A percentile compares a stretch with the other conserved stretches of the same genome.
These are phyloP conservation scores for Trinectes maculatus DNA, from an alignment of 2,113 vertebrate species.

Conservation along the genomic window DNA sequence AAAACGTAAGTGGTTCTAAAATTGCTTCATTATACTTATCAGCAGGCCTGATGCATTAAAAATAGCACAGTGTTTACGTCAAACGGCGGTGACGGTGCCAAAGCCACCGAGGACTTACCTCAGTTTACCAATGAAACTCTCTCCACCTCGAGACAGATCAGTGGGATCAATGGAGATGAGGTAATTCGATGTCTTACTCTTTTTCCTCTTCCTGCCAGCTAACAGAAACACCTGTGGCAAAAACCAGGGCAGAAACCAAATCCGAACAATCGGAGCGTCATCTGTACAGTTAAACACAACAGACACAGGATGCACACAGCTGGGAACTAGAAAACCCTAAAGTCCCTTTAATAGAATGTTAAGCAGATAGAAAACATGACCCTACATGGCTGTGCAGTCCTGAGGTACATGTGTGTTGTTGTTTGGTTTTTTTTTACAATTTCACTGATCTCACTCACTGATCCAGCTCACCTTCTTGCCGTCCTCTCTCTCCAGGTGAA, in stretches of 20 bases:
- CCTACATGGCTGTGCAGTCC: too few relatives aligned
- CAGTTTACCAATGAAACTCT: constrained; percentile 98
- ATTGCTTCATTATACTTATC: too few relatives aligned
- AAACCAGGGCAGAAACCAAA: constrained; percentile 13
- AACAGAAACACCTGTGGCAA: constrained; percentile 91
- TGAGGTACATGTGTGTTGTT: too few relatives aligned
- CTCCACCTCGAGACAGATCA: constrained; percentile 95
- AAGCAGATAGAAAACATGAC: not conserved
- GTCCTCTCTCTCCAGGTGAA: constrained; percentile 97
- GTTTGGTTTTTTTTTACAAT: too few relatives aligned
- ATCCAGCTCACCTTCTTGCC: constrained; percentile 91
- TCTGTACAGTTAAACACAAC: too few relatives aligned
- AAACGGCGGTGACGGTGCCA: not conserved
- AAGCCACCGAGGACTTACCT: constrained; percentile 79
- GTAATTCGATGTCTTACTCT: constrained; percentile 99
- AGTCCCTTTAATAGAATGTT: not conserved
- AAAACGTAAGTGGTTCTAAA: too few relatives aligned
- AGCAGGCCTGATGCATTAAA: too few relatives aligned
- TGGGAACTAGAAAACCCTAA: not conserved
- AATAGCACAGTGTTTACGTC: not conserved
- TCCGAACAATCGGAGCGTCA: too few relatives aligned
- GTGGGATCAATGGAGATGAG: constrained; percentile 99
- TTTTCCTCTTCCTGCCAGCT: constrained; percentile 98
- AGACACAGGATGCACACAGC: not conserved
- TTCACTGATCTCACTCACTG: not conserved